Evolutionary conservation across 2,113 vertebrate genomes (phyloP).

Genomic region (Pampusana beccarii): DNA sequence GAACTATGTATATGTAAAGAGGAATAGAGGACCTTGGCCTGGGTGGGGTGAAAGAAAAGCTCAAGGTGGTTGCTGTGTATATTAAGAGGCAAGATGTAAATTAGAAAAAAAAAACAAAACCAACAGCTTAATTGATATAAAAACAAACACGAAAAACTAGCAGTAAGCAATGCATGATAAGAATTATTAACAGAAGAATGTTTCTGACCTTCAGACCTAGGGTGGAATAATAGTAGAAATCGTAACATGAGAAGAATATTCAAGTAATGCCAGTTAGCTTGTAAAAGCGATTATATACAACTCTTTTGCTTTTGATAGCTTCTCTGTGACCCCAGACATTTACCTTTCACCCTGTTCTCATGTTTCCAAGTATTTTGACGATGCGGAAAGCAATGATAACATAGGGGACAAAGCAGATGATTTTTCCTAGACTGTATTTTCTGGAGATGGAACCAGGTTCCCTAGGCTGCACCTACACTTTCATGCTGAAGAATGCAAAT

Average conservation of each 20-base stretch:
- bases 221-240: background rate
- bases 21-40: background rate
- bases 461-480: background rate
- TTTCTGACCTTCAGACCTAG: background rate
- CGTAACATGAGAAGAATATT: background rate
- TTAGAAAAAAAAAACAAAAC: background rate
- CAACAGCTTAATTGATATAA: background rate
- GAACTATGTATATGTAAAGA: background rate
- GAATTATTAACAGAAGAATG: background rate
- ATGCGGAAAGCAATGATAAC: background rate
- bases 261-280: background rate
- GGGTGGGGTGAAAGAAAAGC: accelerated
- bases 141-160: background rate
- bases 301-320: background rate
- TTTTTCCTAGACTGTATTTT: background rate
- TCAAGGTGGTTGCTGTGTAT: accelerated
- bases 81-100: background rate
- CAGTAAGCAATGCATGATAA: background rate
- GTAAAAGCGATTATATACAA: background rate
- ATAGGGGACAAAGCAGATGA: background rate
- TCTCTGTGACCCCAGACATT: background rate
- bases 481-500: background rate
- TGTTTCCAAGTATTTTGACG: background rate
- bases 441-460: background rate
- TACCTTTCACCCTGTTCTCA: background rate